Base-by-base conservation (phyloP, 2,888 invertebrate genomes). In the Apotomis turbidana region DNA sequence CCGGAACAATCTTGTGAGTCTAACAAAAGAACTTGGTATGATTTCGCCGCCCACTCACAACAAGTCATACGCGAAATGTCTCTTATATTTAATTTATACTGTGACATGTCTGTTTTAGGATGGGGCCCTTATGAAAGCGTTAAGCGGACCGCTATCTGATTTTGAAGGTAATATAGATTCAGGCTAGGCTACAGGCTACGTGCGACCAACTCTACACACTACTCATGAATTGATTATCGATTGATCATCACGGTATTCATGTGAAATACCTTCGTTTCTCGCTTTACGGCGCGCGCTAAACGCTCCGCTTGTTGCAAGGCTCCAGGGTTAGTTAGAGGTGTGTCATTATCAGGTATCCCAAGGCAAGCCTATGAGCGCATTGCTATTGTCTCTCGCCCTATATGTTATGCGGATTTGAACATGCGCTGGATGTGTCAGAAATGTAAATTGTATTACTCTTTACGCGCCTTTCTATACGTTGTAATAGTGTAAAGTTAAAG, bases 331-430 rank as follows among this genome's bases (percentile, higher is more conserved):
- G 44, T 10, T 44, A 64, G 13, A 51, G 59, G 60, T 67, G 66
- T 55, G 66, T 71, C 71, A 70, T 70, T 9, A 61, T 13, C 49
- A 46, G 46, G 60, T 67, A 55, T 71, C 67, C 68, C 71, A 71
- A 68, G 71, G 71, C 58, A 58, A 71, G 44, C 12, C 54, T 44
- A 63, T 58, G 68, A 51, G 46, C 55, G 60, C 68, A 58, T 68
- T 72, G 68, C 52, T 38, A 71, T 71, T 71, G 71, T 71, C 61
- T 69, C 60, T 60, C 27, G 63, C 15, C 58, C 63, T 61, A 67
- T 67, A 67, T 54, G 72, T 68, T 46, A 72, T 72, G 72, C 72
- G 72, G 72, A 72, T 71, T 71, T 71, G 36, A 60, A 55, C 46
- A 57, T 58, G 46, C 13, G 12, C 55, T 59, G 46, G 38, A 58